Evolutionary conservation across 2,797 vertebrate species (phyloP), one percentile per base, ranked within the genome.

Genomic region (Percopsis omiscomaycus): DNA sequence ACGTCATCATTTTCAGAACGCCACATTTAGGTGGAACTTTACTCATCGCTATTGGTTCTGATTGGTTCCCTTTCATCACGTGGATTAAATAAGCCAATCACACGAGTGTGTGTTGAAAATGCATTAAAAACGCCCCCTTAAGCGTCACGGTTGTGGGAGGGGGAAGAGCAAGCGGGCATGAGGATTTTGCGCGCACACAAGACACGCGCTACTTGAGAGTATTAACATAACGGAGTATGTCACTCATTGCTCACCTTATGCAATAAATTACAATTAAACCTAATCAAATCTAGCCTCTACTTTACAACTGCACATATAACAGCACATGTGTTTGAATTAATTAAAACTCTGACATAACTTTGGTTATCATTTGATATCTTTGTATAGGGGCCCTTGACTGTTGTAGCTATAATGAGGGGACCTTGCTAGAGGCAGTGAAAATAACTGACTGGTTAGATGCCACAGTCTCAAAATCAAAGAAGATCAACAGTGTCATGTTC

Each of bases 401-500:
- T 16, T 28, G 46, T 66, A 51, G 57, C 54, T 50, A 27, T 64
- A 61, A 57, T 69, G 61, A 68, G 62, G 55, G 72, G 54, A 51
- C 60, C 62, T 67, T 44, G 69, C 87, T 70, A 1, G 30, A 77
- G 77, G 87, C 73, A 2, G 69, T 6, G 42, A 72, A 67, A 73
- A 65, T 64, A 68, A 83, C 54, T 80, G 64, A 81, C 50, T n/a
- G 27, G 53, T 29, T 58, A 44, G 65, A 81, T 61, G 45, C 74
- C 69, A 29, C 11, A 69, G 67, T 74, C 66, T 64, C 48, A 70
- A 71, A 82, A 85, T 88, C 83, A 86, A 77, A 89, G 60, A 62
- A 61, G 70, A 87, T 81, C 85, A 90, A 85, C 77, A 80, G 87
- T 90, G 81, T 90, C 86, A 67, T 87, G 84, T 89, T 88, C 77